These are phyloP conservation scores for Cyrtodaria siliqua DNA, from an alignment of 2,888 invertebrate species.

Conservation along the genomic window DNA sequence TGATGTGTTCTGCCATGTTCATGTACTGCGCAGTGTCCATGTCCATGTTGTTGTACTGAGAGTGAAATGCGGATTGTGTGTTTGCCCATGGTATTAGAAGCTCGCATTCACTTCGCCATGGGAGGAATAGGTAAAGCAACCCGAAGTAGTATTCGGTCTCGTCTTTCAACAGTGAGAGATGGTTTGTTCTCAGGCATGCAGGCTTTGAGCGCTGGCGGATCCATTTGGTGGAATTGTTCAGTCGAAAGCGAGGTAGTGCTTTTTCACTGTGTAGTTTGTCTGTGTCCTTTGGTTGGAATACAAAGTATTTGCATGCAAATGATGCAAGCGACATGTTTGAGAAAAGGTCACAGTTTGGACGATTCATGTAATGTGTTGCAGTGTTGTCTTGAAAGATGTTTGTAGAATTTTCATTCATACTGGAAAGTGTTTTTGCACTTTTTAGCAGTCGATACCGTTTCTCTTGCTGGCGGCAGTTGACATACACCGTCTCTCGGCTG, in stretches of 20 bases:
- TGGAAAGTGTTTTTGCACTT: neutral
- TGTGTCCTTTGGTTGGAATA: no score
- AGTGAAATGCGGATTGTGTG: neutral
- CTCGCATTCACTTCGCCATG: neutral
- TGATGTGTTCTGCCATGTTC: neutral
- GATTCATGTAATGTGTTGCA: no score
- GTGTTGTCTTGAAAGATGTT: conserved; percentile 10
- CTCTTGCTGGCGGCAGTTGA: neutral
- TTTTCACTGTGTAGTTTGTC: no score
- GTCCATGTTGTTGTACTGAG: neutral
- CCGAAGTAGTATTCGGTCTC: neutral
- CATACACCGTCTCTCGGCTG: conserved; percentile 10
- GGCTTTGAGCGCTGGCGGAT: no score
- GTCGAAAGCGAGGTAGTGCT: no score
- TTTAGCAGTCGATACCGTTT: conserved; percentile 7
- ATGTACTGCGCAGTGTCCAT: no score
- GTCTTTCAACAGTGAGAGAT: no score
- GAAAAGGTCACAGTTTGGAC: no score
- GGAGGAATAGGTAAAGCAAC: neutral
- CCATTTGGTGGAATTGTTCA: no score
- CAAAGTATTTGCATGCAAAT: conserved; percentile 5
- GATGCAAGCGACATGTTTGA: no score
- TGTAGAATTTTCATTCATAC: conserved; percentile 4
- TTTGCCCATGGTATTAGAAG: neutral
- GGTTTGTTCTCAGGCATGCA: no score